Evolutionary conservation across 2,888 invertebrate species (phyloP), one percentile per base, ranked within the genome.

Genomic region (Ochlodes sylvanus): DNA sequence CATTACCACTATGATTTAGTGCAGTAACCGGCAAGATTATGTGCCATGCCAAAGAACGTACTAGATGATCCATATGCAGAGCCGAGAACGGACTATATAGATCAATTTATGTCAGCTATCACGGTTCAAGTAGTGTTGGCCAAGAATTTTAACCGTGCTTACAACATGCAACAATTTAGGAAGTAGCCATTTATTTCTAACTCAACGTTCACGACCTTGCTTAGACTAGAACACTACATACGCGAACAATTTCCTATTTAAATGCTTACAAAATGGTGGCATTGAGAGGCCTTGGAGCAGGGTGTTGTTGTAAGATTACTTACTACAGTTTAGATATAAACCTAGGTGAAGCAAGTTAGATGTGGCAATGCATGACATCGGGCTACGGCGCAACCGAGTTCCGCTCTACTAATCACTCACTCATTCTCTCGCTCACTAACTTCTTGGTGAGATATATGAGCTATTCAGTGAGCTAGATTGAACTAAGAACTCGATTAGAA

Each of bases 321-420:
- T 86, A 86, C 87, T 82, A 84, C 83, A 84, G 84, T 81, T 83
- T 77, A 85, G 87, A 88, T 88, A 87, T 87, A 86, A 88, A 88
- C 88, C 85, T 86, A 77, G 74, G 80, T 86, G 86, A 80, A 73
- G 88, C 77, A 79, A 81, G 72, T 69, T 27, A 12, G 10, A 70
- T 72, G 73, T 70, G 73, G 79, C 77, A 80, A 80, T 71, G 34
- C 38, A 62, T 68, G 67, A 62, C 67, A 68, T 68, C 61, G 67
- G 60, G 19, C 72, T 72, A 73, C 80, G 56, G 27, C 70, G 75
- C 80, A 80, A 82, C 72, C 56, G 73, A 72, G 88, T 85, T 85
- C 76, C 78, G 92, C 91, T 92, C 92, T 91, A 87, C 80, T 90
- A 86, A 88, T 71, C 69, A 50, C 9, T 50, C 50, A 50, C 17